These are phyloP conservation scores for Anas flavirostris DNA, from an alignment of 2,797 vertebrate genomes.

Conservation along the genomic window DNA sequence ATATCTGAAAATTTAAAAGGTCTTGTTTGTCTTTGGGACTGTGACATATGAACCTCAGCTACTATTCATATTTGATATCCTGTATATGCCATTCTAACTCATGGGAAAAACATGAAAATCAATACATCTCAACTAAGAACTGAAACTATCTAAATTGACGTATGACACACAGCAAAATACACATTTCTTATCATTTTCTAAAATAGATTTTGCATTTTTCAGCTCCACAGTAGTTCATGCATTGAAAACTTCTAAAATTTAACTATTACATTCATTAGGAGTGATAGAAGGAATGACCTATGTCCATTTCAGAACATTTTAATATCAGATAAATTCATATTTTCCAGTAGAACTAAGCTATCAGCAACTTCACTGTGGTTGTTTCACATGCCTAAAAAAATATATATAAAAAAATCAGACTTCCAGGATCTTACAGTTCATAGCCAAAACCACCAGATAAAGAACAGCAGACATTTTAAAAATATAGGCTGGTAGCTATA, in stretches of 20 bases:
- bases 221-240: background rate
- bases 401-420: background rate
- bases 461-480: background rate
- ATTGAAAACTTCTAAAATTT: background rate
- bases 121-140: constrained; percentile 85
- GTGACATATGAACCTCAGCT: constrained; percentile 59
- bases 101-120: constrained; percentile 84
- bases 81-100: constrained; percentile 76
- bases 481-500: background rate
- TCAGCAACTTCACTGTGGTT: background rate
- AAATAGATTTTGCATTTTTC: constrained; percentile 26
- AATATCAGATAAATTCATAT: background rate
- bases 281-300: background rate
- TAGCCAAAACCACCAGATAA: background rate
- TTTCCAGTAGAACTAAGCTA: background rate
- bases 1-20: constrained; percentile 58
- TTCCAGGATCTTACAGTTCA: background rate
- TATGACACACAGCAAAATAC: constrained; percentile 67
- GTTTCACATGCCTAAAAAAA: background rate
- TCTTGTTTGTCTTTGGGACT: constrained; percentile 35
- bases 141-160: constrained; percentile 79
- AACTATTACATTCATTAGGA: background rate
- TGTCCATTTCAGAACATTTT: background rate
- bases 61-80: constrained; percentile 74
- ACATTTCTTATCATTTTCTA: constrained; percentile 67